These are phyloP conservation scores for Ciconia nigra DNA, from an alignment of 2,797 vertebrate genomes.

Conservation along the genomic window DNA sequence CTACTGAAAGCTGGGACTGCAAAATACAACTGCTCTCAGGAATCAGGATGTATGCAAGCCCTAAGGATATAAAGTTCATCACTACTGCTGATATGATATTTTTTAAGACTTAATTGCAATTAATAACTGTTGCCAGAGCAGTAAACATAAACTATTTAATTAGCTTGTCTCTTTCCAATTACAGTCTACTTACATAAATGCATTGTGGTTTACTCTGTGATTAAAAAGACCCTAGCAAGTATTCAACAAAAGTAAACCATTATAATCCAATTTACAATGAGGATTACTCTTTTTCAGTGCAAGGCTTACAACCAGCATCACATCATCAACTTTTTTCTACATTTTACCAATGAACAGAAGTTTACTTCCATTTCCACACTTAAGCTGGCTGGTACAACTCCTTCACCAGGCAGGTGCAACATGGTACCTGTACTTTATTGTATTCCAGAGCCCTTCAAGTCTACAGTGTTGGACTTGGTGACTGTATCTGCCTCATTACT, in stretches of 20 bases:
- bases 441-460: not conserved
- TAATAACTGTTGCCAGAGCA: not conserved
- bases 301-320: not conserved
- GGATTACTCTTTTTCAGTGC: not conserved
- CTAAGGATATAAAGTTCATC: not conserved
- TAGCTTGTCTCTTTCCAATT: not conserved
- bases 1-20: not conserved
- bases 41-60: not conserved
- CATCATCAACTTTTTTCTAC: not conserved
- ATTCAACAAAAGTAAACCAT: not conserved
- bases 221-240: not conserved
- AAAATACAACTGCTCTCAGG: not conserved
- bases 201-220: not conserved
- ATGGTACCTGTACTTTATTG: not conserved
- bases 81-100: not conserved
- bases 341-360: not conserved
- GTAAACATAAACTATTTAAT: slow-evolving; percentile 1
- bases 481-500: not conserved
- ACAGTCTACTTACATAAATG: not conserved
- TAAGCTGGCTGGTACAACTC: not conserved
- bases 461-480: not conserved
- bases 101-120: slow-evolving; percentile 23
- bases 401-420: not conserved
- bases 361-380: not conserved
- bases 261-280: not conserved